Conservation (phyloP, 1,140 invertebrate species). For the Drosophila leontia region DNA sequence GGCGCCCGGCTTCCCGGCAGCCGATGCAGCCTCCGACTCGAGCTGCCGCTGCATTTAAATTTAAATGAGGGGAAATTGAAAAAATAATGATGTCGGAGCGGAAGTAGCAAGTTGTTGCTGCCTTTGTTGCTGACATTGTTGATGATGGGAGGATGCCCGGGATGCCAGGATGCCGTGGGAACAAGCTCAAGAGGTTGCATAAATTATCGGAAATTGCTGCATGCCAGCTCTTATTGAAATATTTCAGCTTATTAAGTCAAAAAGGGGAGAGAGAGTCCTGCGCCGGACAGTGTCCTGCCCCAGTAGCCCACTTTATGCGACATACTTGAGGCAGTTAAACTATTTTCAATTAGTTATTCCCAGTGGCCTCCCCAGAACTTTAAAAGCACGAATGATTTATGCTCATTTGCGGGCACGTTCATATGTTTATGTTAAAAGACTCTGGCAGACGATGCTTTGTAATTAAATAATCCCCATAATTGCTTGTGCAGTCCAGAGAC, state of each 20-base stretch:
- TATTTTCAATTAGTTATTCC: constrained; percentile 35
- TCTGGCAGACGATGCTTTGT: constrained; percentile 24
- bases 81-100: constrained; percentile 73
- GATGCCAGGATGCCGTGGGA: constrained; percentile 2
- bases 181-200: constrained; percentile 51
- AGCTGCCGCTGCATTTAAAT: constrained; percentile 51
- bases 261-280: not conserved
- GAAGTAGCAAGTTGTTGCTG: constrained; percentile 45
- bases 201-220: constrained; percentile 72
- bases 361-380: not conserved
- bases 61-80: constrained; percentile 82
- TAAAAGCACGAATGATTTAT: constrained; percentile 64
- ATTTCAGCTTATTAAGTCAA: constrained; percentile 47
- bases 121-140: constrained; percentile 41
- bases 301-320: constrained; percentile 10
- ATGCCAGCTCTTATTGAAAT: constrained; percentile 76
- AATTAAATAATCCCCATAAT: constrained; percentile 61
- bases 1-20: constrained; percentile 5
- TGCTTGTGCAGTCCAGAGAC: constrained; percentile 29
- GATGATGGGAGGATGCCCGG: constrained; percentile 20
- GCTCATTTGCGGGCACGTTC: constrained; percentile 47
- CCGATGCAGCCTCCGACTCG: constrained; percentile 6
- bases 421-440: constrained; percentile 37
- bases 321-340: constrained; percentile 9
- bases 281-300: not conserved